Evolutionary conservation across 1,140 invertebrate genomes (phyloP), one percentile per base, ranked within the genome.

Genomic region (Hydropsyche tenuis): DNA sequence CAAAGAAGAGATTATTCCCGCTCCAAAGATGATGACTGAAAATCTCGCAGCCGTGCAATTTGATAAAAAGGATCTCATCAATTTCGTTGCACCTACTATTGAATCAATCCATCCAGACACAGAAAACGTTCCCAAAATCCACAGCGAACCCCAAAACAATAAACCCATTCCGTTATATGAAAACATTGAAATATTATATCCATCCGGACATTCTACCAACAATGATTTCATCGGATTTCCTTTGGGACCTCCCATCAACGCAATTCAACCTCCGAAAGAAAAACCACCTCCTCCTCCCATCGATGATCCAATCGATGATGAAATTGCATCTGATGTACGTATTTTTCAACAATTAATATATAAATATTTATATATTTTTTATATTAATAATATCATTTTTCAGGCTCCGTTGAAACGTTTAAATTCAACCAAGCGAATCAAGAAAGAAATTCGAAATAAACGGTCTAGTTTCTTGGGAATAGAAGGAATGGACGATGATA

Each of bases 401-500:
- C 75, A 86, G 85, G 84, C 82, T 65, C 88, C 90, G 56, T 85
- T 93, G 63, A 90, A 90, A 78, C 87, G 92, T 71, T 87, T 92
- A 60, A 94, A 93, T 78, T 94, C 93, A 0, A 93, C 93, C 0
- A 92, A 92, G 69, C 88, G 93, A 69, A 94, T 96, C 66, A 94
- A 94, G 79, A 94, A 94, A 80, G 94, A 96, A 80, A 86, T 95
- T 23, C 87, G 92, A 9, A 92, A 91, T 78, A 92, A 94, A 78
- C 88, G 94, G 7, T 95, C 93, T 20, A 93, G 93, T 81, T 96
- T 96, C 79, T 84, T 96, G 16, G 94, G 94, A 37, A 90, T 95
- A 75, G 92, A 94, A 79, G 91, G 90, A 71, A 88, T 90, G 45
- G 89, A 90, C 65, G 89, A 93, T 77, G 88, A 89, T 70, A 88